A percentile compares a stretch with the other conserved stretches of the same genome.
Evolutionary conservation across 2,797 vertebrate species (phyloP).

Genomic region (Acrossocheilus wenchowensis): DNA sequence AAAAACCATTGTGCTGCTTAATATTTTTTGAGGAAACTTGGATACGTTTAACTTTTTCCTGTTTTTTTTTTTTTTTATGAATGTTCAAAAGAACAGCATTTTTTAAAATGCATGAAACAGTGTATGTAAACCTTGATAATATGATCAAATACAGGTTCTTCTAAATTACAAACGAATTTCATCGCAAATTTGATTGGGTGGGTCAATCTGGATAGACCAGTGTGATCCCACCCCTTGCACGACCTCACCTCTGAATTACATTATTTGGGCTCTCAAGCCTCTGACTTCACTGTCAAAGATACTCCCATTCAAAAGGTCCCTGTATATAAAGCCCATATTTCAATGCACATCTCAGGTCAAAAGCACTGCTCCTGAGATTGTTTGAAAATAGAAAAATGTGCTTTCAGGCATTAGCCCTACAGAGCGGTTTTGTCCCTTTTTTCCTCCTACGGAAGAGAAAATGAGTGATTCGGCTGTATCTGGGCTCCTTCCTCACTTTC

Average conservation of each 20-base stretch:
- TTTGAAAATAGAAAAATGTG: slow-evolving; percentile 43
- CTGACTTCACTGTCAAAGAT: neutral
- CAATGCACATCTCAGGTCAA: slow-evolving; percentile 32
- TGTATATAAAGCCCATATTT: slow-evolving; percentile 17
- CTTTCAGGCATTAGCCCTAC: slow-evolving; percentile 43
- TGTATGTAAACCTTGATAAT: neutral
- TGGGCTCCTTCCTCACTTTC: slow-evolving; percentile 79
- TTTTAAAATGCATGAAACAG: neutral
- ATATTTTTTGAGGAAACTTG: neutral
- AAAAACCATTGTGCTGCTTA: neutral
- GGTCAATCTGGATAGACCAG: neutral
- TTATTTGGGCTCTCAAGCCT: neutral
- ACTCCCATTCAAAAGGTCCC: neutral
- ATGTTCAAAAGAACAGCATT: no score
- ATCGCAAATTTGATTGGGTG: neutral
- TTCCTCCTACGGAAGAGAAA: slow-evolving; percentile 66
- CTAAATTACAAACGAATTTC: neutral
- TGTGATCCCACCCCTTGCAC: neutral
- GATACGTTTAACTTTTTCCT: neutral
- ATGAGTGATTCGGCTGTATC: slow-evolving; percentile 75
- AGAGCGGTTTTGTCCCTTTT: slow-evolving; percentile 31
- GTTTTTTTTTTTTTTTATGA: neutral
- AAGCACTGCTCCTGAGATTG: slow-evolving; percentile 9
- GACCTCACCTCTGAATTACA: neutral
- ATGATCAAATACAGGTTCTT: neutral